Evolutionary conservation across 2,888 invertebrate genomes (phyloP).

Genomic region (Bedellia somnulentella): DNA sequence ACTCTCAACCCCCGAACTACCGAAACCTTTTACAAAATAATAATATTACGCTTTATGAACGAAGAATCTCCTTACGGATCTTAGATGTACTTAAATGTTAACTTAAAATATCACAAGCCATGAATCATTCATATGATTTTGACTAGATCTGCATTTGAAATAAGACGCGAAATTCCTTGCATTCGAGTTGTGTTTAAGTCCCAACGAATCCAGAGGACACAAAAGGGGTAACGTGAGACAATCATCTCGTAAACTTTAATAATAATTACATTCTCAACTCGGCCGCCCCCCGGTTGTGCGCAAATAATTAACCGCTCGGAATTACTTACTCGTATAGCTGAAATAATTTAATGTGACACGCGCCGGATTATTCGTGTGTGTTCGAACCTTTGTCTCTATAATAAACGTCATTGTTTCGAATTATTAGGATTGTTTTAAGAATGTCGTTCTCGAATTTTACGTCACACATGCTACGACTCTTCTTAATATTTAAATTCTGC

Average conservation of each 20-base stretch:
- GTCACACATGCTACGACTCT: constrained; percentile 10
- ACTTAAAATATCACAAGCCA: too few relatives aligned
- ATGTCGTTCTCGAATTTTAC: neutral
- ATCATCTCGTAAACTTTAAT: constrained; percentile 55
- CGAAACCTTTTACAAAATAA: too few relatives aligned
- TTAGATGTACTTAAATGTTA: too few relatives aligned
- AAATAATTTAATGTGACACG: constrained; percentile 60
- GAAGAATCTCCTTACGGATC: constrained; percentile 57
- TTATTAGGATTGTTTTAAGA: neutral
- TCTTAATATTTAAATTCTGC: constrained; percentile 47
- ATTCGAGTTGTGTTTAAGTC: too few relatives aligned
- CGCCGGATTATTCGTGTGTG: constrained; percentile 27
- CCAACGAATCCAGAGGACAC: neutral
- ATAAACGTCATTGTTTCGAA: neutral
- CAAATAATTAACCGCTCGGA: constrained; percentile 58
- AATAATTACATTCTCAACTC: constrained; percentile 62
- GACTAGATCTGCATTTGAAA: too few relatives aligned
- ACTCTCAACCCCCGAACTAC: too few relatives aligned
- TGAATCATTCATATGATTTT: too few relatives aligned
- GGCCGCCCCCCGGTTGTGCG: constrained; percentile 46
- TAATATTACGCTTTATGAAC: too few relatives aligned
- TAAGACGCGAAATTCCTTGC: too few relatives aligned
- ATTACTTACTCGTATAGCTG: constrained; percentile 48
- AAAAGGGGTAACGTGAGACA: constrained; percentile 57
- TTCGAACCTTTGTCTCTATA: constrained; percentile 3